Evolutionary conservation across 2,888 invertebrate genomes (phyloP), one percentile per base, ranked within the genome.

Genomic region (Drosophila acutilabella): DNA sequence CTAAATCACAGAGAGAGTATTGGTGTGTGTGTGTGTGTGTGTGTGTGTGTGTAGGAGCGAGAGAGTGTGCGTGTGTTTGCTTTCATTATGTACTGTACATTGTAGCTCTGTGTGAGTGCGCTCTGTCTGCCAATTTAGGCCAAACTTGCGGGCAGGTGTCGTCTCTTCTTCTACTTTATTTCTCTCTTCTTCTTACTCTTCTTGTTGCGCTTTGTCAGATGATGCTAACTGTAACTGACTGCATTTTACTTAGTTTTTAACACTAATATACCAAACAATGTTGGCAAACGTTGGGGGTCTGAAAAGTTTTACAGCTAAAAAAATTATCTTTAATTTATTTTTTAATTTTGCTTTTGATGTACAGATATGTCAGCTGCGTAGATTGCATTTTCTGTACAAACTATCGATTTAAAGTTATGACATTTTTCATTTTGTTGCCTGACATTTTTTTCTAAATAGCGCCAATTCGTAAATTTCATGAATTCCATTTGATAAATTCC

Each of bases 111-210:
- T 56, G 20, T 45, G 11, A 7, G 42, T n/a, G n/a, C 18, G 36
- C 23, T 64, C 48, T 44, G 68, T 50, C 58, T 62, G 74, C 38
- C 66, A 67, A 77, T 77, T 79, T 74, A 71, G 77, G 80, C 71
- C 76, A 76, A 57, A 74, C 74, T 74, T 65, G 79, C 45, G 78
- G 78, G 64, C 78, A 76, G 78, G 78, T 78, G 69, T 44, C 44
- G 50, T 45, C 52, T 41, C 20, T 53, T 40, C 57, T 44, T 53
- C 53, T 53, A 8, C 33, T 40, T 6, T 38, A n/a, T n/a, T n/a
- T 38, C 2, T n/a, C 4, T 40, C n/a, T 40, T n/a, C 40, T 20
- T 20, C 20, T 20, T 20, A 4, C 42, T 40, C 40, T 11, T n/a
- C 16, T 16, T 42, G 16, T 26, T 23, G 51, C 52, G 18, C 36